Percentiles rank a stretch among this genome's conserved stretches.
Evolutionary conservation across 2,888 invertebrate genomes (phyloP).

Genomic region (Clostera curtula): DNA sequence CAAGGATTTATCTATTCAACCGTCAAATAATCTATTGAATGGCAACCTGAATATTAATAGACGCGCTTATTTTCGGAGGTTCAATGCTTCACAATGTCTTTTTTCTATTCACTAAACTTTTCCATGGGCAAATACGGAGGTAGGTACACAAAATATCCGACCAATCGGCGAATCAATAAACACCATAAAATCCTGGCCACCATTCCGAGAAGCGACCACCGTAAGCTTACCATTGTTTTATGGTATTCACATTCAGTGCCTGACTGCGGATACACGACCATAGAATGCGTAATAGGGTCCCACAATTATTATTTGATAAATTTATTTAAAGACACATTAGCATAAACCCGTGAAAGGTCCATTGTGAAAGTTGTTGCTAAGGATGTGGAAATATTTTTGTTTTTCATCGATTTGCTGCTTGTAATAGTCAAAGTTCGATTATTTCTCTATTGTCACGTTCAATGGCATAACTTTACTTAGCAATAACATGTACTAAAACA

Average conservation of each 20-base stretch:
- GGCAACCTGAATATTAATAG: no score
- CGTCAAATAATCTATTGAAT: no score
- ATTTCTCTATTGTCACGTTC: no score
- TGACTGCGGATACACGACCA: slow-evolving; percentile 64
- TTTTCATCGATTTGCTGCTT: no score
- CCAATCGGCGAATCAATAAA: slow-evolving; percentile 57
- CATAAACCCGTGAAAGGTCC: slow-evolving; percentile 59
- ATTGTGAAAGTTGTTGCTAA: slow-evolving; percentile 42
- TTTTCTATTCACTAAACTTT: slow-evolving; percentile 8
- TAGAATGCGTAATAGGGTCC: slow-evolving; percentile 68
- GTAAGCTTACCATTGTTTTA: slow-evolving; percentile 65
- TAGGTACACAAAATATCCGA: slow-evolving; percentile 30
- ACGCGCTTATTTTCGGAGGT: no score
- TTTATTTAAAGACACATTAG: slow-evolving; percentile 65
- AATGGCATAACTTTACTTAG: no score
- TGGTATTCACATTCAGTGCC: slow-evolving; percentile 57
- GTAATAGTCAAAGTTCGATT: no score
- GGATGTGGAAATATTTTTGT: background rate
- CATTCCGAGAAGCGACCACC: slow-evolving; percentile 71
- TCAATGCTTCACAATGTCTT: background rate
- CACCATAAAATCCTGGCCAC: slow-evolving; percentile 57
- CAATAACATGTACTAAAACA: no score
- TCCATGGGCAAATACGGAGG: slow-evolving; percentile 17
- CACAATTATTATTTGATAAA: slow-evolving; percentile 74
- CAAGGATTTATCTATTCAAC: no score